Evolutionary conservation across 1,140 invertebrate genomes (phyloP).

Genomic region (Brachionus rotundiformis): DNA sequence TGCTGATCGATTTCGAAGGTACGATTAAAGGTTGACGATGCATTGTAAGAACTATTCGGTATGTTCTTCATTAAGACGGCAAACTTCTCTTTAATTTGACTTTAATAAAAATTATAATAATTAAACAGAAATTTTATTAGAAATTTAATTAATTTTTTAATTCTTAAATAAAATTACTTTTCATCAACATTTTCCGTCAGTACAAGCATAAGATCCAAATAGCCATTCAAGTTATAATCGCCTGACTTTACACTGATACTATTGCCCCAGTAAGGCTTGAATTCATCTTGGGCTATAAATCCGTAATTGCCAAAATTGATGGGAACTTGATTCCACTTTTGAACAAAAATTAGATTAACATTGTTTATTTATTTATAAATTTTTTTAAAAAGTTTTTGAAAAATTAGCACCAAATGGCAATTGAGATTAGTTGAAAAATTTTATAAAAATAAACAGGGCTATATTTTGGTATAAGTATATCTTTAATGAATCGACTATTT

Average conservation of each 20-base stretch:
- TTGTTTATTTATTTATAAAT: too few relatives aligned
- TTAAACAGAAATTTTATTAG: neutral
- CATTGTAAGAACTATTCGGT: neutral
- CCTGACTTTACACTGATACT: slow-evolving; percentile 80
- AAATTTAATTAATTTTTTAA: too few relatives aligned
- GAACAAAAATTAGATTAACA: neutral
- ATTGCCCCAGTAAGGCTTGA: slow-evolving; percentile 67
- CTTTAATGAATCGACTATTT: too few relatives aligned
- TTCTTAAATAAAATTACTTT: slow-evolving; percentile 51
- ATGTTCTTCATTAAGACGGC: slow-evolving; percentile 2
- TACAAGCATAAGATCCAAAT: slow-evolving; percentile 83
- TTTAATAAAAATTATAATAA: slow-evolving; percentile 65
- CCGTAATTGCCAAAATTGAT: slow-evolving; percentile 53
- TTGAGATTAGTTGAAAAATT: too few relatives aligned
- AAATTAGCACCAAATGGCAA: too few relatives aligned
- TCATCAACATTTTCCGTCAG: slow-evolving; percentile 61
- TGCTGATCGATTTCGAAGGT: slow-evolving; percentile 77
- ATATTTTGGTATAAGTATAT: too few relatives aligned
- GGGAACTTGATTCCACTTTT: slow-evolving; percentile 49
- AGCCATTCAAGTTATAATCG: slow-evolving; percentile 93
- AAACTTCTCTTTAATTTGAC: slow-evolving; percentile 63
- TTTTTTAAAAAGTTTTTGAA: too few relatives aligned
- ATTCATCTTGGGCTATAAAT: slow-evolving; percentile 58
- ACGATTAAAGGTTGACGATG: slow-evolving; percentile 64
- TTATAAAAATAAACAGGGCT: too few relatives aligned